Evolutionary conservation across 2,888 invertebrate species (phyloP).

Genomic region (Trileptium ribeirensis): DNA sequence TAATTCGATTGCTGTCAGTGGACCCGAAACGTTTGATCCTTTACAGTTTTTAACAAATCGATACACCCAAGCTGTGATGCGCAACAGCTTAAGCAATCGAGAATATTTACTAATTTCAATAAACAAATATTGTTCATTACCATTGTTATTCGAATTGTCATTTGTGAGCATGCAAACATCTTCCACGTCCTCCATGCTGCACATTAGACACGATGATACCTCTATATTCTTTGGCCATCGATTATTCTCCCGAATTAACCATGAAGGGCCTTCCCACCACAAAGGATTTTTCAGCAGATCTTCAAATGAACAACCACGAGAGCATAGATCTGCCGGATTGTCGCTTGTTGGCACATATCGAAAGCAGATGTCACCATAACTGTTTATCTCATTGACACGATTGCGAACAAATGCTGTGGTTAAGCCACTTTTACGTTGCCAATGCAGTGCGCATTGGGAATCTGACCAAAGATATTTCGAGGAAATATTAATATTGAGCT

Average conservation of each 20-base stretch:
- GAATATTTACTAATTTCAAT: background rate
- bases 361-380: conserved; percentile 30
- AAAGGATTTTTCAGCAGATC: conserved; percentile 20
- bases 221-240: background rate
- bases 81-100: background rate
- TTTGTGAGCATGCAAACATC: no score
- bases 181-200: background rate
- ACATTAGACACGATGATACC: background rate
- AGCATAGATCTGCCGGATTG: conserved; percentile 44
- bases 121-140: background rate
- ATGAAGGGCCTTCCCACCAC: conserved; percentile 42
- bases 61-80: background rate
- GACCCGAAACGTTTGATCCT: background rate
- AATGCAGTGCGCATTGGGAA: conserved; percentile 33
- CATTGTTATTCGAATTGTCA: background rate
- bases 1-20: no score
- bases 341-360: conserved; percentile 36
- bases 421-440: conserved; percentile 27
- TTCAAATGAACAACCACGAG: conserved; percentile 31
- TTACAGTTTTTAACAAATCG: background rate
- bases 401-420: conserved; percentile 37
- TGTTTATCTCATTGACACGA: conserved; percentile 38
- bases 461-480: conserved; percentile 31
- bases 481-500: conserved; percentile 31
- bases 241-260: conserved; percentile 23